Evolutionary conservation across 2,888 invertebrate genomes (phyloP).

Genomic region (Aleiodes leptofemur): DNA sequence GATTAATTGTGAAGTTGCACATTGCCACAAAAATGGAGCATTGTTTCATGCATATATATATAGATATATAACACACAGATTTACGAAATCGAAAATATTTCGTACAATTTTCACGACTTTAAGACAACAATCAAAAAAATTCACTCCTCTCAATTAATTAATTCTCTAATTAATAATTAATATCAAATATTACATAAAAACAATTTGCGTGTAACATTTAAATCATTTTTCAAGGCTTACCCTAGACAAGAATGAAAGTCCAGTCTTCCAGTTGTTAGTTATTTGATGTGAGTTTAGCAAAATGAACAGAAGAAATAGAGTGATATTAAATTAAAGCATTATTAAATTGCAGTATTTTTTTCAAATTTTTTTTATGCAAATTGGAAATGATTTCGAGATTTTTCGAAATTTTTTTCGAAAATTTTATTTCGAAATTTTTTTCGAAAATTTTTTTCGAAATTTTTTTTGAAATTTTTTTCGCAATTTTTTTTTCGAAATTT

Average conservation of each 20-base stretch:
- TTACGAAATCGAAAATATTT: background rate
- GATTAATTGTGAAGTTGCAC: no score
- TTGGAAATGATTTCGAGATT: no score
- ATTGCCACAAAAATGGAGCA: no score
- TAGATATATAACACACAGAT: background rate
- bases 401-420: no score
- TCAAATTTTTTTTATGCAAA: background rate
- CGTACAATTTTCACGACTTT: background rate
- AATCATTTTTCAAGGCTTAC: slow-evolving; percentile 61
- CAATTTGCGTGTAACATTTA: slow-evolving; percentile 19
- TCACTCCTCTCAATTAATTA: no score
- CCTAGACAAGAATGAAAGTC: slow-evolving; percentile 72
- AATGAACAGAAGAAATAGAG: slow-evolving; percentile 17
- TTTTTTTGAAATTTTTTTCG: no score
- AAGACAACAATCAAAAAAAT: background rate
- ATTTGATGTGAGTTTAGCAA: slow-evolving; percentile 66
- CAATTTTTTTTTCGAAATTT: background rate
- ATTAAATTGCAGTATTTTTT: background rate
- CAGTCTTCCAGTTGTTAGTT: slow-evolving; percentile 73
- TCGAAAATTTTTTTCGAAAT: no score
- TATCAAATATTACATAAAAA: slow-evolving; percentile 27
- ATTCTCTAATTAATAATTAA: slow-evolving; percentile 2
- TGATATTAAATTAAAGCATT: background rate
- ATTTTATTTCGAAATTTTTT: no score
- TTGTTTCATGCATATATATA: background rate